A percentile compares a stretch with the other conserved stretches of the same genome.
phyloP scores from a whole-genome alignment of 1,140 invertebrate genomes.

The Telenomus remus region DNA sequence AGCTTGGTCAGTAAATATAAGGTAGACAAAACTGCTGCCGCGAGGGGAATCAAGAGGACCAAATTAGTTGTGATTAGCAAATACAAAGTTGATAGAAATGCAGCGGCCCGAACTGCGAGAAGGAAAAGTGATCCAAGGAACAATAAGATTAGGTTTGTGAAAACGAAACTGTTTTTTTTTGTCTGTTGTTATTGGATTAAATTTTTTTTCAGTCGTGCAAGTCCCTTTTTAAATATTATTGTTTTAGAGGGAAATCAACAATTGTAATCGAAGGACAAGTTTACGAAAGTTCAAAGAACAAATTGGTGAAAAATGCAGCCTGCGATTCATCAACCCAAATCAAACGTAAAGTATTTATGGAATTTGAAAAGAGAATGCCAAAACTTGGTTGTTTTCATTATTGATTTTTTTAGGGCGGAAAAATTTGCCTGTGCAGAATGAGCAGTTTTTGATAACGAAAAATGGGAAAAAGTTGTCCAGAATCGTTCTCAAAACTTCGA shows the following conservation, averaged over 20 bases:
- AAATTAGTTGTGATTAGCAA: conserved; percentile 7
- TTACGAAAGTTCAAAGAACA: conserved; percentile 72
- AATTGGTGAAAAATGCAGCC: conserved; percentile 54
- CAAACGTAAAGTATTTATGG: conserved; percentile 30
- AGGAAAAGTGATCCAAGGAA: conserved; percentile 8
- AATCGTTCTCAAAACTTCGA: conserved; percentile 10
- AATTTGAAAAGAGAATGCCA: not conserved
- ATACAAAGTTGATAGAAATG: conserved; percentile 23
- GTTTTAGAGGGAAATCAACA: conserved; percentile 52
- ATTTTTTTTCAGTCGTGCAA: not conserved
- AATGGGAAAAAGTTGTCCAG: conserved; percentile 58
- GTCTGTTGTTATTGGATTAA: not conserved
- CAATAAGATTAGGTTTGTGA: conserved; percentile 13
- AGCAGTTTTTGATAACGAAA: conserved; percentile 59
- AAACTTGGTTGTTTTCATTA: not conserved
- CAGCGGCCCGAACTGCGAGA: not conserved
- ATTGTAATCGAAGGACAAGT: conserved; percentile 75
- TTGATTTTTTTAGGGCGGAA: conserved; percentile 23
- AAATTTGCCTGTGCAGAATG: conserved; percentile 29
- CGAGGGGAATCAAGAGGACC: conserved; percentile 1
- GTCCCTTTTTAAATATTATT: conserved; percentile 5
- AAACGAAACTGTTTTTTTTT: not conserved
- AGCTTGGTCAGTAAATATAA: conserved; percentile 20
- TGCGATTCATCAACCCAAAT: not conserved
- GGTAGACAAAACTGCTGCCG: conserved; percentile 17